Base-by-base conservation (phyloP, 2,888 invertebrate species). In the Pheosia gnoma region DNA sequence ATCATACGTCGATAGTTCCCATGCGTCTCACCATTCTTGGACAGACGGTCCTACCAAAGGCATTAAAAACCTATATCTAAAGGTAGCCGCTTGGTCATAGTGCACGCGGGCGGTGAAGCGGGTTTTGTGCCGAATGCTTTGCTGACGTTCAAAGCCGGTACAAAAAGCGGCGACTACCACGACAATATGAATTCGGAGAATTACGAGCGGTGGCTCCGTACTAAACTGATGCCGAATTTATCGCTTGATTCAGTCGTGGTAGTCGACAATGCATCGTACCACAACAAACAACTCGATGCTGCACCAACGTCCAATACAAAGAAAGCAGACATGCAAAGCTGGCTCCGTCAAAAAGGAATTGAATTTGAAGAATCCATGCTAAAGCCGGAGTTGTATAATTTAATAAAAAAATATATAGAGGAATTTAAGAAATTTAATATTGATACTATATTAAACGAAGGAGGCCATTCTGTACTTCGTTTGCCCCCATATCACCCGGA, bases 401-500 rank as follows among this genome's bases (percentile, higher is more conserved):
- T 59, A 37, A 38, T 59, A 37, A 47, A 43, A 45, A 9, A 25
- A 59, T 10, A 59, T 10, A 59, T 47, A 49, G 59, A 59, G 7
- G 36, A 38, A 45, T 37, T 36, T 36, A 54, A 54, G 25, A 54
- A 10, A 37, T 59, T n/a, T 54, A 13, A 4, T 13, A 47, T 47
- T 37, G 59, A 54, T 25, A 11, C 10, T 7, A 54, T 59, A 6
- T 36, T 59, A 25, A 10, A 41, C 4, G 37, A 59, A 25, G 10
- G 10, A 4, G 54, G 25, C 37, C 59, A 59, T 13, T n/a, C 36
- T 11, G 37, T 54, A 5, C 45, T 59, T 5, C 43, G 72, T 7
- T 52, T 75, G 13, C 77, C 73, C 2, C 74, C 71, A 6, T 71
- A 75, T 52, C 74, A 77, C 49, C 66, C 68, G 2, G 72, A 74